Evolutionary conservation across 1,140 invertebrate species (phyloP).

Genomic region (Drosophila mojavensis): DNA sequence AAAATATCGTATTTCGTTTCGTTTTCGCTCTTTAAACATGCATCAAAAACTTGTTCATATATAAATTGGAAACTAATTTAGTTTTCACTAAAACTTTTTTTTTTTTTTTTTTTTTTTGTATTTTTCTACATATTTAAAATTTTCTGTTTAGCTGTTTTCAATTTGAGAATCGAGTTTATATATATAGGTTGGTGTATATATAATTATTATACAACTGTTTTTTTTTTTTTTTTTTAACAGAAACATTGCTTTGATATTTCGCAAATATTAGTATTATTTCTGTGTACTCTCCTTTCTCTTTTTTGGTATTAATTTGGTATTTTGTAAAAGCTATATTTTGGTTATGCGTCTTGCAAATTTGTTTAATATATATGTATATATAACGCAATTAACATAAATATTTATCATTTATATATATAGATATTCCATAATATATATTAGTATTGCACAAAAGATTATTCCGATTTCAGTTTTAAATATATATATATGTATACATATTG

Average conservation of each 20-base stretch:
- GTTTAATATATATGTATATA: constrained; percentile 34
- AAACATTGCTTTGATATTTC: constrained; percentile 25
- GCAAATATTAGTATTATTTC: constrained; percentile 11
- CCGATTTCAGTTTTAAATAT: constrained; percentile 29
- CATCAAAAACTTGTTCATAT: constrained; percentile 58
- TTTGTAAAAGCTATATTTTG: constrained; percentile 67
- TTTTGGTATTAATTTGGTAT: constrained; percentile 55
- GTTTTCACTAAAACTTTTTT: constrained; percentile 4
- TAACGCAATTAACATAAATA: constrained; percentile 59
- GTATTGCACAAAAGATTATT: constrained; percentile 78
- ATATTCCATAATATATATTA: constrained; percentile 61
- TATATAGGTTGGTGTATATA: constrained; percentile 17
- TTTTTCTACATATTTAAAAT: constrained; percentile 33
- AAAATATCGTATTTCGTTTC: constrained; percentile 69
- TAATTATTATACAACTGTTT: constrained; percentile 22
- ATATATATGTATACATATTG: constrained; percentile 37
- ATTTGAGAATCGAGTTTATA: constrained; percentile 34
- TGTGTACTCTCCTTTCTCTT: background rate
- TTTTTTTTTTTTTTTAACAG: constrained; percentile 13
- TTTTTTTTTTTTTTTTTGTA: background rate
- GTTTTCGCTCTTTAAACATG: constrained; percentile 49
- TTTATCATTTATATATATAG: constrained; percentile 25
- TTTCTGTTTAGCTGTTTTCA: constrained; percentile 26
- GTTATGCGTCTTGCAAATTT: constrained; percentile 66
- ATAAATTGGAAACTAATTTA: constrained; percentile 66